phyloP scores from a whole-genome alignment of 2,888 invertebrate genomes.

The Griposia aprilina region DNA sequence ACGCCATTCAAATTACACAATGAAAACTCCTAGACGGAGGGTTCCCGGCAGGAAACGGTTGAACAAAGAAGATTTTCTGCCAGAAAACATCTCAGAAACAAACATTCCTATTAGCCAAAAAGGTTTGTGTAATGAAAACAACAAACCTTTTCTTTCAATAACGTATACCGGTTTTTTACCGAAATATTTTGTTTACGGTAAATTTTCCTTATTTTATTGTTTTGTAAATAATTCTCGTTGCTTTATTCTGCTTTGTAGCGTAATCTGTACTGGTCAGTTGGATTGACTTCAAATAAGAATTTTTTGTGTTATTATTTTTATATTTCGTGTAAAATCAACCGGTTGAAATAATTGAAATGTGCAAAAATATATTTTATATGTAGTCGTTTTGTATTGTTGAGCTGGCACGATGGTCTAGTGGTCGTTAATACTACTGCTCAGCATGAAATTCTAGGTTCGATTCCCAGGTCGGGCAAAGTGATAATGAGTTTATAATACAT shows the following conservation, averaged over 20 bases:
- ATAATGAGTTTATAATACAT: too few relatives aligned
- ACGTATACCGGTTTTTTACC: constrained; percentile 53
- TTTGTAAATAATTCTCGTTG: constrained; percentile 32
- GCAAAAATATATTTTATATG: too few relatives aligned
- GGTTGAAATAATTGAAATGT: constrained; percentile 2
- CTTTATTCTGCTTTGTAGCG: constrained; percentile 4
- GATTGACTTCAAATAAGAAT: constrained; percentile 29
- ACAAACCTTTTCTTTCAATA: constrained; percentile 71
- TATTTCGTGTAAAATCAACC: neutral
- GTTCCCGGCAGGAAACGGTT: constrained; percentile 53
- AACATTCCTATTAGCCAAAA: constrained; percentile 75
- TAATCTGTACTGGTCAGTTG: neutral
- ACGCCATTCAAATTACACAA: constrained; percentile 49
- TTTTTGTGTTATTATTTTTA: constrained; percentile 2
- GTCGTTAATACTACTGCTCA: too few relatives aligned
- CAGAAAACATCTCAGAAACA: constrained; percentile 63
- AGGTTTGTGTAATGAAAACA: constrained; percentile 72
- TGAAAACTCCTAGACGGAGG: constrained; percentile 44
- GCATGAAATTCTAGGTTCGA: too few relatives aligned
- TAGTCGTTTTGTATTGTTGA: too few relatives aligned
- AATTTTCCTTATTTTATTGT: constrained; percentile 62
- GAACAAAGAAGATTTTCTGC: constrained; percentile 62
- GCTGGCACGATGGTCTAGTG: too few relatives aligned
- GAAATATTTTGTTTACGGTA: constrained; percentile 64
- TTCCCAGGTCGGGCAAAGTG: too few relatives aligned